phyloP scores from a whole-genome alignment of 1,140 invertebrate genomes.

The Heliconius congener region DNA sequence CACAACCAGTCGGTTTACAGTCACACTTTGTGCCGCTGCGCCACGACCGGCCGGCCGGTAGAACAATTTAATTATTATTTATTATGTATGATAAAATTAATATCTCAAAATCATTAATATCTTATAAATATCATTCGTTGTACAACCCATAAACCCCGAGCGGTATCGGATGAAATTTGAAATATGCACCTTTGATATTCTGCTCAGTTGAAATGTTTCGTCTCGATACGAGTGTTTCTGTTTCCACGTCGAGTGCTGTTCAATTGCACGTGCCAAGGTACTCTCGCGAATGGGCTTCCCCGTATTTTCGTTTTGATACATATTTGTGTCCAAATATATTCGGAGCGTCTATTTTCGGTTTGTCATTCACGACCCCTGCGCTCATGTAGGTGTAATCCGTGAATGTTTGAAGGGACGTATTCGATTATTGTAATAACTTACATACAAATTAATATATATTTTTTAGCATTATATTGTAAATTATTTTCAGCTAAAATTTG shows the following conservation, averaged over 20 bases:
- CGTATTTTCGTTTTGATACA: conserved; percentile 18
- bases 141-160: conserved; percentile 24
- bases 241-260: conserved; percentile 71
- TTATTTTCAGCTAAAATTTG: too few relatives aligned
- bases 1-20: too few relatives aligned
- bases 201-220: conserved; percentile 42
- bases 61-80: not conserved
- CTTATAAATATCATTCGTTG: not conserved
- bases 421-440: not conserved
- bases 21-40: too few relatives aligned
- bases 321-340: not conserved
- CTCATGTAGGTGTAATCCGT: not conserved
- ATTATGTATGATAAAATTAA: not conserved
- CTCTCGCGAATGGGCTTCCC: conserved; percentile 44
- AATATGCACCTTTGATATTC: conserved; percentile 41
- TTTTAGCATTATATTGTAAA: too few relatives aligned
- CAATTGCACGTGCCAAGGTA: conserved; percentile 64
- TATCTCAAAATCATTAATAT: not conserved
- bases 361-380: not conserved
- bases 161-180: conserved; percentile 37
- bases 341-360: not conserved
- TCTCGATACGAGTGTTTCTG: conserved; percentile 50
- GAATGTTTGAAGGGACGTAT: not conserved
- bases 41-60: too few relatives aligned
- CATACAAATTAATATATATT: not conserved